A percentile compares a stretch with the other conserved stretches of the same genome.
Evolutionary conservation across 1,140 invertebrate species (phyloP).

Genomic region (Dryas iulia): DNA sequence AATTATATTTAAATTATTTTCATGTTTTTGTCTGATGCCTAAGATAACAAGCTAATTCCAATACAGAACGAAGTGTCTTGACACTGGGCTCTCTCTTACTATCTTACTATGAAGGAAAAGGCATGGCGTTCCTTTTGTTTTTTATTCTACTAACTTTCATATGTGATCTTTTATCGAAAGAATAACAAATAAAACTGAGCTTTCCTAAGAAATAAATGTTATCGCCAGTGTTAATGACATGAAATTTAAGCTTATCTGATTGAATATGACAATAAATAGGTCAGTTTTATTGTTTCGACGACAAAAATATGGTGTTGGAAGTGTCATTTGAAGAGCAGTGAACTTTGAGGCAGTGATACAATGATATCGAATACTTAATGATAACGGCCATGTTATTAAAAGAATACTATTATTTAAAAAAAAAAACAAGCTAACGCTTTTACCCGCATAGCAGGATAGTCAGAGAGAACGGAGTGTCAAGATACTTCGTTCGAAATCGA

Average conservation of each 20-base stretch:
- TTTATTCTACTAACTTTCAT: conserved; percentile 34
- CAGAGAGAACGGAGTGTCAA: neutral
- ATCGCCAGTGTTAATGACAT: conserved; percentile 66
- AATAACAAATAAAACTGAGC: conserved; percentile 43
- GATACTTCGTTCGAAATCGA: too few species aligned
- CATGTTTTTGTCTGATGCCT: too few species aligned
- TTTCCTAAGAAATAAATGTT: conserved; percentile 44
- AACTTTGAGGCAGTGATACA: conserved; percentile 43
- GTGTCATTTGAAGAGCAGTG: conserved; percentile 51
- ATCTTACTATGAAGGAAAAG: too few species aligned
- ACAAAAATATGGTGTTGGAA: conserved; percentile 56
- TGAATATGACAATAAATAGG: conserved; percentile 66
- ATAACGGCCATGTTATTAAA: neutral
- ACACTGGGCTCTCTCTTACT: too few species aligned
- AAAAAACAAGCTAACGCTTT: neutral
- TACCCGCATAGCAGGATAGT: too few species aligned
- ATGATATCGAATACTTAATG: conserved; percentile 20
- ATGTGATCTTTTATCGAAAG: conserved; percentile 45
- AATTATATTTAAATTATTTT: too few species aligned
- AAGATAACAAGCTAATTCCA: too few species aligned
- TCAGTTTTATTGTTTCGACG: conserved; percentile 67
- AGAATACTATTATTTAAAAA: neutral
- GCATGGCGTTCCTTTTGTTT: too few species aligned
- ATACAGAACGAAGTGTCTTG: too few species aligned
- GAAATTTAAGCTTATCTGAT: conserved; percentile 69